Base-by-base conservation (phyloP, 2,888 invertebrate genomes). In the Blera fallax region DNA sequence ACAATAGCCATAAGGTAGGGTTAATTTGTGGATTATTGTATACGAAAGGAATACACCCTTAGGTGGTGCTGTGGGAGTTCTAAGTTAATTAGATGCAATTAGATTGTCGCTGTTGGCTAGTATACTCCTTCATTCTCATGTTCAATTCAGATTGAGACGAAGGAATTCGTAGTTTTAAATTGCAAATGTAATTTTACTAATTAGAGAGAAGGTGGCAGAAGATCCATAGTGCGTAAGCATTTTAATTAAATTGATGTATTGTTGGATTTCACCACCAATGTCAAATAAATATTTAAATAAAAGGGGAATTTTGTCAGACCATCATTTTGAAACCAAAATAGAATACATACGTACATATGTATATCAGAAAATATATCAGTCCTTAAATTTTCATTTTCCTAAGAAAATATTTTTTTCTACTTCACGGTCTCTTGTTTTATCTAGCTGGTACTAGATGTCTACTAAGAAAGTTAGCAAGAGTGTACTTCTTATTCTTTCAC, bases 21-120 rank as follows among this genome's bases (percentile, higher is more conserved):
- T 56, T 54, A 43, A 43, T 56, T 69, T 54, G 37, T 56, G 27
- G 27, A 37, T 58, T 24, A 21, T 54, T 27, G 29, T 54, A n/a
- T 45, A 18, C 2, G 11, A 18, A 40, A n/a, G 43, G 8, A 32
- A 54, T 32, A 16, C 52, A 40, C 29, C 43, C 21, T 2, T 14
- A 37, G 37, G 67, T 37, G 52, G 14, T 16, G 18, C n/a, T 24
- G 16, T 37, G 14, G 16, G 24, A 67, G 50, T 16, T 6, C 52
- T 27, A 16, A 40, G 52, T 27, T 67, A 52, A 67, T 67, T 37
- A 52, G 50, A 52, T 52, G 27, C 52, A 37, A 52, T 67, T 67
- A 37, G 27, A 52, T 67, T 52, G 37, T 24, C 16, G 18, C 43
- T 48, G 29, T 4, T 29, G 32, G 29, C 16, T 6, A 29, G 18